Conservation (phyloP, 35 echinoderm and acorn worm genomes). For the Eucidaris tribuloides region DNA sequence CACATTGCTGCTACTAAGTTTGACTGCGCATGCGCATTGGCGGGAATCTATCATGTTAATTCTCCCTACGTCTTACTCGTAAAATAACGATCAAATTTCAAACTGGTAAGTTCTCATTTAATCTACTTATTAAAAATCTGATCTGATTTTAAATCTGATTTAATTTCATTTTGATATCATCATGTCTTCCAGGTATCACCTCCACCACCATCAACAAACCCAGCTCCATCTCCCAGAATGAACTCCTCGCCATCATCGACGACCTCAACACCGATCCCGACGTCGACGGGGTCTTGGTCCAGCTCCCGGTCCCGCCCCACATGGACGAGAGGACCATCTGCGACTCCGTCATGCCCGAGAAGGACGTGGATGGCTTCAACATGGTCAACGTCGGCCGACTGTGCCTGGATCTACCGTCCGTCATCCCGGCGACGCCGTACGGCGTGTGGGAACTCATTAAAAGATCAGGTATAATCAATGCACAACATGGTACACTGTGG, state of each 20-base stretch:
- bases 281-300: slow-evolving; percentile 79
- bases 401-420: slow-evolving; percentile 63
- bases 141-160: background rate
- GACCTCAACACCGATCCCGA: slow-evolving; percentile 56
- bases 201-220: slow-evolving; percentile 57
- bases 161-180: background rate
- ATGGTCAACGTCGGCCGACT: slow-evolving; percentile 77
- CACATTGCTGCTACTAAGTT: no score
- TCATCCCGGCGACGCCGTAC: slow-evolving; percentile 83
- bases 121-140: background rate
- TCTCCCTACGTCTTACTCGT: no score
- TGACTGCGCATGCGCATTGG: no score
- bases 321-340: slow-evolving; percentile 78
- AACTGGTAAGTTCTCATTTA: background rate
- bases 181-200: slow-evolving; percentile 55
- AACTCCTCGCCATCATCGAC: slow-evolving; percentile 49
- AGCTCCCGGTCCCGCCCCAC: slow-evolving; percentile 74
- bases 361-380: slow-evolving; percentile 82
- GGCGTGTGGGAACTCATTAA: slow-evolving; percentile 76
- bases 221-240: slow-evolving; percentile 44
- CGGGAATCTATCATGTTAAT: no score
- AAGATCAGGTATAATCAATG: slow-evolving; percentile 77
- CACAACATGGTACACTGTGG: no score
- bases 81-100: background rate
- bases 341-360: slow-evolving; percentile 64